Evolutionary conservation across 2,797 vertebrate species (phyloP).

Genomic region (Paguma larvata): DNA sequence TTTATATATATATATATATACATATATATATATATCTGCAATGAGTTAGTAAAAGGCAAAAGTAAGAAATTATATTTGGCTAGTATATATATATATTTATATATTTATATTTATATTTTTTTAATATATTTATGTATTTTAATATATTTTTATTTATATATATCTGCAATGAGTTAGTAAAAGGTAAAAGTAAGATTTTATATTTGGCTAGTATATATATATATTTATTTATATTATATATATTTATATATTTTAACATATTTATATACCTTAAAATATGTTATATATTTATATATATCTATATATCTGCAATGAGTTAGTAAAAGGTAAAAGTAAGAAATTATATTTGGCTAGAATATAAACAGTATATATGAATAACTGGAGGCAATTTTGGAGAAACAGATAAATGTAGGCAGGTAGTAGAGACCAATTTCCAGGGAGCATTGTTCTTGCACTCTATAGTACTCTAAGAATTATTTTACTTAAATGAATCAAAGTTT

Average conservation of each 20-base stretch:
- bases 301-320: not conserved
- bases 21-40: not conserved
- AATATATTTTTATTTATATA: too few relatives aligned
- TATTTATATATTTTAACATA: too few relatives aligned
- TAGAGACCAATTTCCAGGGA: not conserved
- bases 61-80: not conserved
- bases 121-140: too few relatives aligned
- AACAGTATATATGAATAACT: not conserved
- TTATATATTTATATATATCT: too few relatives aligned
- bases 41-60: not conserved
- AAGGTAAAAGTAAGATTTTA: not conserved
- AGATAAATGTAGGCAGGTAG: not conserved
- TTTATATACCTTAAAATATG: too few relatives aligned
- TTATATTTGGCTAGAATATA: not conserved
- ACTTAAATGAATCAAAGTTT: slow-evolving; percentile 29
- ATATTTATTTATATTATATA: not conserved
- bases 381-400: not conserved
- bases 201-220: not conserved
- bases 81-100: not conserved
- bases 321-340: not conserved
- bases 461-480: not conserved
- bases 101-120: too few relatives aligned
- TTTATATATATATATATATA: too few relatives aligned
- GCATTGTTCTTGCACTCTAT: not conserved
- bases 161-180: not conserved